Base-by-base conservation (phyloP, 2,797 vertebrate genomes). In the Potorous gilbertii region DNA sequence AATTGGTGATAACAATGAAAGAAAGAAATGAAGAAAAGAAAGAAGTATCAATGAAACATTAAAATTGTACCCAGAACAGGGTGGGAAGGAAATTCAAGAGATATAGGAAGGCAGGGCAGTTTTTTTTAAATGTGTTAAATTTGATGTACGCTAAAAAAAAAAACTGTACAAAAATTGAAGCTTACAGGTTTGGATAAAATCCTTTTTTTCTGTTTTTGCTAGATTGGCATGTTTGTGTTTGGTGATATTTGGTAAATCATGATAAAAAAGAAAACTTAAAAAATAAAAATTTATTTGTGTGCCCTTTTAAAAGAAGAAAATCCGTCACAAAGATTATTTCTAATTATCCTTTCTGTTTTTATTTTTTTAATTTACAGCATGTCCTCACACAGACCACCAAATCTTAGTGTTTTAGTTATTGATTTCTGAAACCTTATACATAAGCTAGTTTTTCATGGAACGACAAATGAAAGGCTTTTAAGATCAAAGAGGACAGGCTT, bases 211-310 rank as follows among this genome's bases (percentile, higher is more conserved):
- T 87, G 2, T 87, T 46, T 24, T 87, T 87, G 40, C 40, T 87
- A 87, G 21, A 50, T 50, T 81, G 74, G 24, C 9, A 46, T 81
- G 8, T 46, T 81, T 6, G 21, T 46, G 21, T 81, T 46, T 46
- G 21, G 24, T 81, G 21, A 46, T 46, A 0, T 46, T 81, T 81
- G 8, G 46, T n/a, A 40, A 74, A 8, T 74, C 0, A 46, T 81
- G 21, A 81, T 81, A 24, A 96, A 96, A 95, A 97, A 90, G 0
- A 13, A 59, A 91, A 93, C 56, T 74, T 74, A 91, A 95, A 97
- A 95, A 54, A 95, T 34, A 57, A 31, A 81, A 81, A 81, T 29
- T 40, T 93, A 74, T 54, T 62, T 28, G 55, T 94, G 96, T 12
- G 95, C 46, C 56, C 56, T 95, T 93, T 92, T 56, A 92, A 10